Percentiles rank a stretch among this genome's conserved stretches.
These are phyloP conservation scores for Panurus biarmicus DNA, from an alignment of 2,113 vertebrate species.

Conservation along the genomic window DNA sequence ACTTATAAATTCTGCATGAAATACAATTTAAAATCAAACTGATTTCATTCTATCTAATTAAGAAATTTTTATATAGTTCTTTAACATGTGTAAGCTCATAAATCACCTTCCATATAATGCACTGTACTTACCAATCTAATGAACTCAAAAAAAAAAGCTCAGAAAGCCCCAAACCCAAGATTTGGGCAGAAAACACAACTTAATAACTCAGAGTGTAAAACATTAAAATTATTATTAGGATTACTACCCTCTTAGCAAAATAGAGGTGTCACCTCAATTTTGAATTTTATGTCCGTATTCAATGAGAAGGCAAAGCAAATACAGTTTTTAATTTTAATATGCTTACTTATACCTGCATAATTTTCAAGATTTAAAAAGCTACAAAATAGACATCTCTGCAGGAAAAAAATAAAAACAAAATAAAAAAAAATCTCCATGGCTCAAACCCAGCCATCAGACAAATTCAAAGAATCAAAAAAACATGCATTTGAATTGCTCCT, in stretches of 20 bases:
- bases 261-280: background rate
- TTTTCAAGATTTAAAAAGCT: background rate
- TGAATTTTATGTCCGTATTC: background rate
- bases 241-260: background rate
- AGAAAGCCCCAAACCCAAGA: background rate
- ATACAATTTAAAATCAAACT: background rate
- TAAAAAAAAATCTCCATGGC: background rate
- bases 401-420: constrained; percentile 32
- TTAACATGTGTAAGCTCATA: background rate
- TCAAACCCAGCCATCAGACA: constrained; percentile 7
- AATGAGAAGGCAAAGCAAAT: background rate
- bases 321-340: background rate
- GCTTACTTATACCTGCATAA: background rate
- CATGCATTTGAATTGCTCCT: constrained; percentile 36
- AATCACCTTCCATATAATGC: background rate
- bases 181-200: background rate
- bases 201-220: background rate
- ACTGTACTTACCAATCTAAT: background rate
- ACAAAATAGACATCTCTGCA: background rate
- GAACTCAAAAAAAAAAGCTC: background rate
- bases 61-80: background rate
- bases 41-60: background rate
- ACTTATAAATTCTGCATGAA: background rate
- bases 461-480: constrained; percentile 33
- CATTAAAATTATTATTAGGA: background rate